A percentile compares a stretch with the other conserved stretches of the same genome.
Evolutionary conservation across 2,113 vertebrate species (phyloP).

Genomic region (mouse (Mus musculus)): GRCm39 chr11:9045001-9045500

Average conservation of each 20-base stretch:
- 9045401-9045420: background rate
- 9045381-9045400: background rate
- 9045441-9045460: background rate
- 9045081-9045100: background rate
- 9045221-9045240: background rate
- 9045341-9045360: background rate
- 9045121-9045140: background rate
- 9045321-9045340: background rate
- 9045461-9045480: background rate
- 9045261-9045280: background rate
- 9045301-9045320: background rate
- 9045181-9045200: background rate
- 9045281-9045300: background rate
- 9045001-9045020: background rate
- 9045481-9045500: background rate
- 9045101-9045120: background rate
- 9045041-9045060: background rate
- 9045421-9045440: background rate
- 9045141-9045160: background rate
- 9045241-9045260: background rate
- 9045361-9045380: background rate
- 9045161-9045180: background rate
- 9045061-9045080: background rate
- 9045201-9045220: background rate
- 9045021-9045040: background rate